phyloP scores from a whole-genome alignment of 2,113 vertebrate species.

The rat (Rattus norvegicus) region GRCr8 NC_086022.1:79712001-79712500 shows the following conservation, averaged over 20 bases:
- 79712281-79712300: neutral
- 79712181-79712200: neutral
- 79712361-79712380: neutral
- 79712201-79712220: neutral
- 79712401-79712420: neutral
- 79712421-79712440: neutral
- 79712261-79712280: neutral
- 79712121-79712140: neutral
- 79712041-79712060: neutral
- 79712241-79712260: neutral
- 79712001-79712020: neutral
- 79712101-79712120: neutral
- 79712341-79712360: neutral
- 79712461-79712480: neutral
- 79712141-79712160: neutral
- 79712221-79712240: neutral
- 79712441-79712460: neutral
- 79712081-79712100: neutral
- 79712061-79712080: neutral
- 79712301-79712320: neutral
- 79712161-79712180: neutral
- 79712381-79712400: neutral
- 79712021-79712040: neutral
- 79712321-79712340: neutral
- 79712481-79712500: neutral